phyloP scores from a whole-genome alignment of 2,113 vertebrate species.

The Zeus faber region DNA sequence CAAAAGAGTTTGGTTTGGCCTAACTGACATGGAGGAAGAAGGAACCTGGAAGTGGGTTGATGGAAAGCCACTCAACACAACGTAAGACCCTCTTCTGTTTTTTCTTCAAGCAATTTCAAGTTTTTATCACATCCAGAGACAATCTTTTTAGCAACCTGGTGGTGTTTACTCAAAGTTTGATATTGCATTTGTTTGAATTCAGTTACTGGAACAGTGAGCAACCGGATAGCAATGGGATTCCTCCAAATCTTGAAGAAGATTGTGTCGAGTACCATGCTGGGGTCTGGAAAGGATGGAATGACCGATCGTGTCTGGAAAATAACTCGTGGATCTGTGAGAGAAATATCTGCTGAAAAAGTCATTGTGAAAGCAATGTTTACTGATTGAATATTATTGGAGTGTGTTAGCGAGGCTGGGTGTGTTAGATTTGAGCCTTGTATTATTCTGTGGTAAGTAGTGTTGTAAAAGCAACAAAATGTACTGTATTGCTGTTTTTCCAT shows the following conservation, averaged over 20 bases:
- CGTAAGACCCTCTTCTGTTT: too few species aligned
- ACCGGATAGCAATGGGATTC: neutral
- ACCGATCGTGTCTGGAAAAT: neutral
- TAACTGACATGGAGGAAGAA: neutral
- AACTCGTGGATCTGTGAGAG: neutral
- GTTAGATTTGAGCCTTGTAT: too few species aligned
- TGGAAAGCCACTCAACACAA: neutral
- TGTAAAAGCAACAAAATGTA: too few species aligned
- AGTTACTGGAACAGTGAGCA: neutral
- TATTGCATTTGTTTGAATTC: neutral
- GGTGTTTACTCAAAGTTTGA: neutral
- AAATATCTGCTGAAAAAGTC: neutral
- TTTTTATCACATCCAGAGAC: neutral
- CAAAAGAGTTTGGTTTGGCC: neutral
- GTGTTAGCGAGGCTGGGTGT: too few species aligned
- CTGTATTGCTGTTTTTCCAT: too few species aligned
- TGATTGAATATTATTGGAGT: too few species aligned
- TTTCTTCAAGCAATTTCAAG: too few species aligned
- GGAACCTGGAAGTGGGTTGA: neutral
- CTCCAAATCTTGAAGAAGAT: neutral
- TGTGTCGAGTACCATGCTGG: neutral
- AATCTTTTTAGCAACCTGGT: neutral
- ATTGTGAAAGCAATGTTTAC: too few species aligned
- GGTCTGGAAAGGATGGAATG: neutral
- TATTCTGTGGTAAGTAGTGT: too few species aligned